A percentile compares a stretch with the other conserved stretches of the same genome.
These are phyloP conservation scores for Erinaceus europaeus DNA, from an alignment of 2,113 vertebrate genomes.

Conservation along the genomic window DNA sequence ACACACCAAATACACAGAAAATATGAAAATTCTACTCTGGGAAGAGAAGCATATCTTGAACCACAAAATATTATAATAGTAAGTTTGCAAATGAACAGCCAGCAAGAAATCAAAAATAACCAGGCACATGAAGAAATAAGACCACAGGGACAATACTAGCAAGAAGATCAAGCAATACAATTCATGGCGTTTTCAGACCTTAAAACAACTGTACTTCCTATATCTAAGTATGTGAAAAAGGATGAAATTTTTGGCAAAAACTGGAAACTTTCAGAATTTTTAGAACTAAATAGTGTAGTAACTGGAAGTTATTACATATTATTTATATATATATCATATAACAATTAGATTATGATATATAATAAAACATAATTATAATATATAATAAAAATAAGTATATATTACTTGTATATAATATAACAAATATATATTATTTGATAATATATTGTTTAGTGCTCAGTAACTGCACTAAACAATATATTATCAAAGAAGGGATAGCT, in stretches of 20 bases:
- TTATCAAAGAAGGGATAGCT: background rate
- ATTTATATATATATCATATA: too few species aligned
- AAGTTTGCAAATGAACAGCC: slow-evolving; percentile 24
- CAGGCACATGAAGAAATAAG: slow-evolving; percentile 9
- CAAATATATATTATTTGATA: too few species aligned
- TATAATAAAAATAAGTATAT: too few species aligned
- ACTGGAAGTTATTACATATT: background rate
- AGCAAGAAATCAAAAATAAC: slow-evolving; percentile 19
- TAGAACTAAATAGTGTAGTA: slow-evolving; percentile 3
- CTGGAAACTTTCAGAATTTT: slow-evolving; percentile 19
- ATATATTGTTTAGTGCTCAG: too few species aligned
- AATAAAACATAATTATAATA: too few species aligned
- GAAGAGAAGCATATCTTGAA: background rate
- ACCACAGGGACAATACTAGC: background rate
- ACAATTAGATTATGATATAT: too few species aligned
- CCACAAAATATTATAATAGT: slow-evolving; percentile 20
- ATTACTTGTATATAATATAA: too few species aligned
- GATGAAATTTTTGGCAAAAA: background rate
- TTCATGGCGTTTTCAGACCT: slow-evolving; percentile 17
- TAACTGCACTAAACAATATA: background rate
- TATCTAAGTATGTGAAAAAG: slow-evolving; percentile 22
- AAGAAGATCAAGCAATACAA: slow-evolving; percentile 42
- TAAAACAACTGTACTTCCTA: background rate
- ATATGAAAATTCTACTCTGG: slow-evolving; percentile 16
- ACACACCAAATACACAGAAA: background rate